These are phyloP conservation scores for Okapia johnstoni DNA, from an alignment of 2,113 vertebrate species.

Conservation along the genomic window DNA sequence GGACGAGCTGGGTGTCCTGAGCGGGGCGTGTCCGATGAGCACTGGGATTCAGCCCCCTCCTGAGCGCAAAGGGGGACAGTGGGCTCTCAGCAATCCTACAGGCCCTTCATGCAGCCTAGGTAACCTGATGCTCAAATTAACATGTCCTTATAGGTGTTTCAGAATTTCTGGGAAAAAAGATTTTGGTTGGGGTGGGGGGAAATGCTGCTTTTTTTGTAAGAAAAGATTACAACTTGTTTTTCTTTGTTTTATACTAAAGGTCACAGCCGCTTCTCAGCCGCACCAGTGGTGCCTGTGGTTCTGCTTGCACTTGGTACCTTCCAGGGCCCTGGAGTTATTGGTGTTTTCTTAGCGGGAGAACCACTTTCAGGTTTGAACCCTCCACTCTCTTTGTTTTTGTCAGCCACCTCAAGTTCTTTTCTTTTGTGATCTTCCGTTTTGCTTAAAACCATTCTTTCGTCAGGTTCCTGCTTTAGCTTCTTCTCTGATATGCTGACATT, in stretches of 20 bases:
- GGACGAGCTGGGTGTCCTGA: conserved; percentile 47
- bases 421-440: conserved; percentile 14
- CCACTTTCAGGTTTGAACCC: conserved; percentile 76
- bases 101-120: conserved; percentile 75
- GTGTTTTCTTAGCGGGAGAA: conserved; percentile 81
- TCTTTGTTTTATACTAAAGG: neutral
- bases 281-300: conserved; percentile 76
- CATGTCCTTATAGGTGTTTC: conserved; percentile 17
- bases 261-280: conserved; percentile 75
- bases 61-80: neutral
- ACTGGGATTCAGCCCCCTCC: conserved; percentile 24
- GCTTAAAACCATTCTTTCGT: neutral
- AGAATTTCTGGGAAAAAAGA: conserved; percentile 27
- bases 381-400: conserved; percentile 67
- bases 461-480: conserved; percentile 54
- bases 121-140: conserved; percentile 54
- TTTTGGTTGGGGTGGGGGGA: neutral
- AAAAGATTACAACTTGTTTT: neutral
- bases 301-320: conserved; percentile 89
- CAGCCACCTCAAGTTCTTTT: conserved; percentile 44
- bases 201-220: neutral
- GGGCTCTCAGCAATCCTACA: conserved; percentile 63
- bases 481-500: conserved; percentile 64
- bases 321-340: conserved; percentile 94
- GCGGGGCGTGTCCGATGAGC: conserved; percentile 55